These are phyloP conservation scores for Pandemis cinnamomeana DNA, from an alignment of 2,888 invertebrate genomes.

Conservation along the genomic window DNA sequence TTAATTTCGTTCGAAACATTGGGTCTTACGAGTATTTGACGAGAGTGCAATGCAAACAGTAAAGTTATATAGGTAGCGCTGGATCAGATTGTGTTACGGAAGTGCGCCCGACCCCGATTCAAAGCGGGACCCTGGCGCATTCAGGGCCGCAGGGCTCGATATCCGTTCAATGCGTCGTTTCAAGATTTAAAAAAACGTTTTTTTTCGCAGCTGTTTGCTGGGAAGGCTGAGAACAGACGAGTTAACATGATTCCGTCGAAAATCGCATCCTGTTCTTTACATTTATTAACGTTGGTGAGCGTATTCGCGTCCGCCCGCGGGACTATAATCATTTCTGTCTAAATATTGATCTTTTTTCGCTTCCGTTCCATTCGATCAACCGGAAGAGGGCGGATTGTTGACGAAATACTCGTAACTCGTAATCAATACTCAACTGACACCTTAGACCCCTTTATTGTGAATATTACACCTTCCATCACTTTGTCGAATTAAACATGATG, in stretches of 20 bases:
- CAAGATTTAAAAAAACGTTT: constrained; percentile 50
- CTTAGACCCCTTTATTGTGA: constrained; percentile 58
- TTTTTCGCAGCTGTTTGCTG: constrained; percentile 66
- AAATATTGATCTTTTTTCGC: constrained; percentile 82
- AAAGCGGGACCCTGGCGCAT: constrained; percentile 62
- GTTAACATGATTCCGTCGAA: constrained; percentile 77
- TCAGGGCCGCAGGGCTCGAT: constrained; percentile 62
- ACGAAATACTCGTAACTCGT: constrained; percentile 55
- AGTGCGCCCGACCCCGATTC: constrained; percentile 61
- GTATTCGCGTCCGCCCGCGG: constrained; percentile 74
- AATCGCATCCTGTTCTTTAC: constrained; percentile 80
- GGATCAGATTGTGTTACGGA: constrained; percentile 64
- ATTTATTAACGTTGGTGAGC: constrained; percentile 72
- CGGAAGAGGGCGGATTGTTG: constrained; percentile 73
- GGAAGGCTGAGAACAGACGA: constrained; percentile 69
- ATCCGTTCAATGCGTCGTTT: constrained; percentile 70
- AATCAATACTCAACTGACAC: constrained; percentile 66
- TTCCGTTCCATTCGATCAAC: constrained; percentile 69
- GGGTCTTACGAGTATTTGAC: neutral
- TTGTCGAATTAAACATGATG: constrained; percentile 42
- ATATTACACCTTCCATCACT: constrained; percentile 30
- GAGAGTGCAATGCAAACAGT: constrained; percentile 47
- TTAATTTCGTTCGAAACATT: neutral
- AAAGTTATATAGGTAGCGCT: constrained; percentile 53
- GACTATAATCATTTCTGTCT: constrained; percentile 78